Evolutionary conservation across 1,140 invertebrate genomes (phyloP), one percentile per base, ranked within the genome.

Genomic region (Zophobas morio): DNA sequence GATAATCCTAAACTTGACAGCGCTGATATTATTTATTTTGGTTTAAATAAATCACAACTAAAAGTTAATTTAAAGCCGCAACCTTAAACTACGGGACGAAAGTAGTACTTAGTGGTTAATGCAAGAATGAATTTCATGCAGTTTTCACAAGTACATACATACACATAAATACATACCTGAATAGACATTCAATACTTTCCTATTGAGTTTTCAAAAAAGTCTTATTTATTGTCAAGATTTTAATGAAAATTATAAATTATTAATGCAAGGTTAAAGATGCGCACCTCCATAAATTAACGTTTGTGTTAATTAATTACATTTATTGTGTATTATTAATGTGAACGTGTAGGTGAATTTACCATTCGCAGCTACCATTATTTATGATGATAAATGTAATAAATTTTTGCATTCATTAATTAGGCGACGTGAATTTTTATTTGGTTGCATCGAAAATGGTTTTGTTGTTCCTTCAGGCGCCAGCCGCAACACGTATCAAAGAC

Each of bases 341-440:
- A 0, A 2, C 74, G 79, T 81, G 81, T 82, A 76, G 81, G 80
- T 82, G 80, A 81, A 82, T 81, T 81, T 78, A 78, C 78, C 79
- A 77, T 81, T 77, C 78, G 74, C 79, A 72, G 78, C 78, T 81
- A 79, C 79, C 76, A 82, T 82, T 82, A 82, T 82, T 82, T 79
- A 78, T 77, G 76, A 78, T 73, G 70, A 74, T 78, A 35, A 77
- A 71, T 74, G 76, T 73, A 75, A 81, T 82, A 82, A 80, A 80
- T 82, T 80, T 78, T 78, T 74, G 76, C 76, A 77, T 81, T 81
- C 79, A 81, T 81, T 82, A 82, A 82, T 82, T 81, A 80, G 77
- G 75, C 57, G 47, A 70, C 6, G 60, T 42, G 39, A 40, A 32
- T 60, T 60, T 60, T 60, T 60, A 60, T 35, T 49, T 51, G 51